Base-by-base conservation (phyloP, 2,888 invertebrate genomes). In the Melinaea marsaeus region DNA sequence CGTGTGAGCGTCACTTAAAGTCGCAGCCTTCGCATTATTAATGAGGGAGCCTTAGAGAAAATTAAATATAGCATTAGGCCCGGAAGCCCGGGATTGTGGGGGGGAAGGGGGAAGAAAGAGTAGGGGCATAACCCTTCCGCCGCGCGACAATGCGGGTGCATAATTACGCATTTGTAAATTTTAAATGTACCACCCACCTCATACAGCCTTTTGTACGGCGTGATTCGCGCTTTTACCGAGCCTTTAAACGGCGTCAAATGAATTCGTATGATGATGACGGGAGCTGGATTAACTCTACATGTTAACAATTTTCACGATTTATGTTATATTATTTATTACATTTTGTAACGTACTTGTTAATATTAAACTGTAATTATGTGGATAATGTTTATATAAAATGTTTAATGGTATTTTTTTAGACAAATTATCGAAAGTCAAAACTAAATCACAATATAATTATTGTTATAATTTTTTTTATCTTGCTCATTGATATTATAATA, bases 141-240 rank as follows among this genome's bases (percentile, higher is more conserved):
- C 79, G 80, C 83, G 84, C 88, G 88, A 90, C 89, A 90, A 90
- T 89, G 86, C 90, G 89, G 89, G 90, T 87, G 90, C 89, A 90
- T 90, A 90, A 90, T 89, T 89, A 90, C 90, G 90, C 89, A 90
- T 90, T 90, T 90, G 90, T 90, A 89, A 86, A 90, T 90, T 89
- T 90, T 90, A 89, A 89, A 90, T 90, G 89, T 85, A 76, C 85
- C 87, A 84, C 87, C 87, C 85, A 85, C 86, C 83, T 86, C 86
- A 85, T 85, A 86, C 79, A 85, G 83, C 81, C 87, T 87, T 88
- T 88, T 88, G 87, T 88, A 89, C 81, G 86, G 79, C 85, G 90
- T 88, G 88, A 90, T 90, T 89, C 86, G 83, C 83, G 86, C 83
- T 85, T 85, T 86, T 77, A 85, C 76, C 75, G 73, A 75, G 75